Percentiles rank a stretch among this genome's conserved stretches.
Evolutionary conservation across 1,140 invertebrate genomes (phyloP).

Genomic region (Pantala flavescens): DNA sequence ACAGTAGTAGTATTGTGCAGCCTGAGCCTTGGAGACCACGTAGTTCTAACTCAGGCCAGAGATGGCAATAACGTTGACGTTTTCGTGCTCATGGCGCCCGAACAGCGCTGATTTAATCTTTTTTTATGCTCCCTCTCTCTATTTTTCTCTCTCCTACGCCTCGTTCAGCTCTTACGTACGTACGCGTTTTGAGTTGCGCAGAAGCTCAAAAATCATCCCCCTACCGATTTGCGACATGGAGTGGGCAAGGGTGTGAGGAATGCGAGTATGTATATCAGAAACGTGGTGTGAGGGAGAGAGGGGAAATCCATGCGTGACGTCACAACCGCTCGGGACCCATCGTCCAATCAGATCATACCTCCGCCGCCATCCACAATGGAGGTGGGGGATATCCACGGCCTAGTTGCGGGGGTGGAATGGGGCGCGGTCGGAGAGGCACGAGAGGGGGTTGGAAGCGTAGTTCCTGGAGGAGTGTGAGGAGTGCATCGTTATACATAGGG

Average conservation of each 20-base stretch:
- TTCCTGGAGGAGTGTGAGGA: neutral
- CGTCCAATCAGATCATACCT: neutral
- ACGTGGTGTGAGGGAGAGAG: neutral
- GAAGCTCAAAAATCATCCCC: constrained; percentile 4
- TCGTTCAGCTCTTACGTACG: neutral
- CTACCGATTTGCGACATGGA: neutral
- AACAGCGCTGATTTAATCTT: neutral
- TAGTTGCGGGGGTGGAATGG: neutral
- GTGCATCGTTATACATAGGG: neutral
- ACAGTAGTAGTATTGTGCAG: neutral
- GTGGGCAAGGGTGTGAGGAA: neutral
- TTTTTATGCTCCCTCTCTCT: neutral
- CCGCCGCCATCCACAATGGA: constrained; percentile 1
- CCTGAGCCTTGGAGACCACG: neutral
- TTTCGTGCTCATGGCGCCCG: neutral
- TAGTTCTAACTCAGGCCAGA: neutral
- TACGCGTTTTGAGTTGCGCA: constrained; percentile 4
- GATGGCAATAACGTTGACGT: constrained; percentile 4
- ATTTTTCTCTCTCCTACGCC: neutral
- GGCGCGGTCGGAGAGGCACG: neutral
- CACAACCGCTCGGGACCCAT: neutral
- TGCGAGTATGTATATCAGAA: neutral
- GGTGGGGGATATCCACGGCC: neutral
- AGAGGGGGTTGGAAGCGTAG: too few relatives aligned
- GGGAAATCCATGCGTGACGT: neutral